Conservation (phyloP, 2,797 vertebrate species). For the Varecia variegata region DNA sequence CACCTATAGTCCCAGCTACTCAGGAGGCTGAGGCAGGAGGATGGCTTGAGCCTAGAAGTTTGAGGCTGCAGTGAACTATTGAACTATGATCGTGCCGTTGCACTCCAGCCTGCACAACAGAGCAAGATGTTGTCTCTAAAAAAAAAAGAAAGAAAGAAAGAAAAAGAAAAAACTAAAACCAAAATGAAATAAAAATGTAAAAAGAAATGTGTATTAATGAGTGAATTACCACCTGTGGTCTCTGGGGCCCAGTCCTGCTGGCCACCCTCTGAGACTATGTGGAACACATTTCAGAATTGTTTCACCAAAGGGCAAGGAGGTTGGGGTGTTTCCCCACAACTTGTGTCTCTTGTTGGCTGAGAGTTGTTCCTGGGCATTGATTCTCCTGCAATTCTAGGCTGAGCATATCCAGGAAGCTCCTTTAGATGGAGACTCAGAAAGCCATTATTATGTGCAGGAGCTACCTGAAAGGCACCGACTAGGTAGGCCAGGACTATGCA, state of each 20-base stretch:
- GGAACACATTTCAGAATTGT: neutral
- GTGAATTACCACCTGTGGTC: neutral
- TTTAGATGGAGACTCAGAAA: neutral
- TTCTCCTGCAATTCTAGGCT: neutral
- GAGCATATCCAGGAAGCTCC: neutral
- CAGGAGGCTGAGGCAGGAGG: neutral
- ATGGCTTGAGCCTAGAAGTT: neutral
- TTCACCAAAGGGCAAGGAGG: neutral
- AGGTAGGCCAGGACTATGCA: neutral
- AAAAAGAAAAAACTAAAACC: too few species aligned
- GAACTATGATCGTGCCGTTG: neutral
- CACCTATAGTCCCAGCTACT: neutral
- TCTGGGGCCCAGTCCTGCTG: neutral
- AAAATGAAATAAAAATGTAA: neutral
- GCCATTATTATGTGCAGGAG: too few species aligned
- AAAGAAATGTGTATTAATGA: neutral
- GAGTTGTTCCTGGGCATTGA: neutral
- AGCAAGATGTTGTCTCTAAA: too few species aligned
- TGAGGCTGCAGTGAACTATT: neutral
- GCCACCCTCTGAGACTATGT: rapidly evolving
- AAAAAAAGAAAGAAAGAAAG: too few species aligned
- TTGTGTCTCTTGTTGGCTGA: neutral
- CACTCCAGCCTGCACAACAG: too few species aligned
- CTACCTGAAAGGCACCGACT: neutral
- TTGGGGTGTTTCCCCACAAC: neutral